Conservation (phyloP, 2,888 invertebrate genomes). For the Stomorhina lunata region DNA sequence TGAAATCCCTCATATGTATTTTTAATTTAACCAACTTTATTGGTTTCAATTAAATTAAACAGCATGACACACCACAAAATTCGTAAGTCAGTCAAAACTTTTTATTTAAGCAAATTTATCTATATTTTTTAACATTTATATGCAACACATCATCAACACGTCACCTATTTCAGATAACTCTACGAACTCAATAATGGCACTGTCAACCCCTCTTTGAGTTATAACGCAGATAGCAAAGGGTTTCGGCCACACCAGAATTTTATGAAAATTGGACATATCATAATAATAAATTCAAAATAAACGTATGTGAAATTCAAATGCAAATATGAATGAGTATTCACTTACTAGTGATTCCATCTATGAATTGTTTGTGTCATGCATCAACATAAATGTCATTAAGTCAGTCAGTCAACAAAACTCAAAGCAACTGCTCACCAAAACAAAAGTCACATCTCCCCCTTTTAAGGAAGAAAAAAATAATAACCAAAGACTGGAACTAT, state of each 20-base stretch:
- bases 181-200: not conserved
- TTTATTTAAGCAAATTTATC: slow-evolving; percentile 37
- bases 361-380: slow-evolving; percentile 43
- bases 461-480: not conserved
- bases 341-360: too few relatives aligned
- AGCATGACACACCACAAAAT: slow-evolving; percentile 41
- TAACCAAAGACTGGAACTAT: not conserved
- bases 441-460: not conserved
- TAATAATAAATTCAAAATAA: slow-evolving; percentile 40
- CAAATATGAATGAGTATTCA: not conserved
- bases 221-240: not conserved
- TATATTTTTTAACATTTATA: not conserved
- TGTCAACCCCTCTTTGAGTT: not conserved
- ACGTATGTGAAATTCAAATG: not conserved
- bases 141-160: slow-evolving; percentile 55
- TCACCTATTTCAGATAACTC: not conserved
- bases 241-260: not conserved
- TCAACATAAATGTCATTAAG: slow-evolving; percentile 63
- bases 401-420: slow-evolving; percentile 46
- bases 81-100: slow-evolving; percentile 8
- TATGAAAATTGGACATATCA: slow-evolving; percentile 30
- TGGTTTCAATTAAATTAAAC: slow-evolving; percentile 63
- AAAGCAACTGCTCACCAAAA: not conserved
- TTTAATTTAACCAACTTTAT: slow-evolving; percentile 53
- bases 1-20: not conserved